Evolutionary conservation across 2,888 invertebrate genomes (phyloP), one percentile per base, ranked within the genome.

Genomic region (Lepidocyrtoides sp.): DNA sequence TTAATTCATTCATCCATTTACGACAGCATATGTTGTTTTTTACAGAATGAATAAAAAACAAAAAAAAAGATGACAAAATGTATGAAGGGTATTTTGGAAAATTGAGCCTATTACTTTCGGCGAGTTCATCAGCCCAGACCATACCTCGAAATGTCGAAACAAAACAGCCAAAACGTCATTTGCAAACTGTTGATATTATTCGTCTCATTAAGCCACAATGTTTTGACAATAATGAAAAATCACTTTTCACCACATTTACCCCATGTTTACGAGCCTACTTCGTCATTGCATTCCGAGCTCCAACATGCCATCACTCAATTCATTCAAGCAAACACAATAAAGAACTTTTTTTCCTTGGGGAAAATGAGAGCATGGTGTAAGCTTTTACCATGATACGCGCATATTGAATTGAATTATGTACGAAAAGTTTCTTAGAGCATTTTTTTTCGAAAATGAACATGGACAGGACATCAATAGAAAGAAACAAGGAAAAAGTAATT

Each of bases 301-400:
- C 4, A 17, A 2, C n/a, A 23, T 23, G 7, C 23, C 23, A 23
- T 57, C 23, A 57, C 57, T 57, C 23, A 57, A 57, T 57, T 57
- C 23, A 57, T 20, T 20, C 63, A 29, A 29, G 29, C 29, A 63
- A 63, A 48, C n/a, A 48, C 48, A n/a, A 48, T 20, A 20, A 8
- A 63, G 29, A 63, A 23, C 32, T 63, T 29, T 63, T 36, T 69
- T 69, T 36, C 69, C 26, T 36, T 20, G 69, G 69, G 69, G 69
- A 41, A 69, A 69, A 66, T 17, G 69, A 69, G 69, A 69, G 20
- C 41, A 69, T n/a, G n/a, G n/a, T n/a, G 69, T 32, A 69, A 69
- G 41, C 41, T 69, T 69, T 14, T 2, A n/a, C 32, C n/a, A 14
- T 26, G 17, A 26, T 63, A 36, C 36, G 7, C 7, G 7, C 36